These are phyloP conservation scores for Periophthalmus modestus DNA, from an alignment of 2,113 vertebrate species.

Conservation along the genomic window DNA sequence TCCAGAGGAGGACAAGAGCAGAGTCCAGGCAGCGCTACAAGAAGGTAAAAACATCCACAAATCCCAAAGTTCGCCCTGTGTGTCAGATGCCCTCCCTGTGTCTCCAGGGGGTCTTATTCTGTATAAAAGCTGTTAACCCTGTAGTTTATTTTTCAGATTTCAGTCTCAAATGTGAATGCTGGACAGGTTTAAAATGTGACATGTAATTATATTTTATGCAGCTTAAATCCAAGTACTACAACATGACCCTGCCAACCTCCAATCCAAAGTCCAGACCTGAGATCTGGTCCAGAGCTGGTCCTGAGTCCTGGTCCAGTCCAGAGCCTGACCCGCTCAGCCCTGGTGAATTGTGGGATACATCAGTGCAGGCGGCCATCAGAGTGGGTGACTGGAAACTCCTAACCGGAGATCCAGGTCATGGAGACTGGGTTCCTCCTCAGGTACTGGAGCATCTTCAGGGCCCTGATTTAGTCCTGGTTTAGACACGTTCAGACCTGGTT, in stretches of 20 bases:
- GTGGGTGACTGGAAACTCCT: conserved; percentile 94
- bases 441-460: conserved; percentile 42
- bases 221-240: conserved; percentile 24
- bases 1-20: not conserved
- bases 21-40: not conserved
- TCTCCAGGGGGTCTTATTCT: no score
- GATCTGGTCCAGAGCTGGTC: not conserved
- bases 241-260: conserved; percentile 16
- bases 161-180: no score
- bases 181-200: no score
- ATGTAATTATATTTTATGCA: not conserved
- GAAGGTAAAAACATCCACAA: no score
- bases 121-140: no score
- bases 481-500: not conserved
- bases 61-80: no score
- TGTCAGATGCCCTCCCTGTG: no score
- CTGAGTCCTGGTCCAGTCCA: not conserved
- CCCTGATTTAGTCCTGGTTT: not conserved
- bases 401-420: conserved; percentile 91
- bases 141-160: no score
- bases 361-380: conserved; percentile 89
- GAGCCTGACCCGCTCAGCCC: conserved; percentile 10
- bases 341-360: conserved; percentile 86
- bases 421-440: conserved; percentile 94
- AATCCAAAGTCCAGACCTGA: not conserved